Percentiles rank a stretch among this genome's conserved stretches.
phyloP scores from a whole-genome alignment of 1,140 invertebrate genomes.

The Antheraea pernyi region DNA sequence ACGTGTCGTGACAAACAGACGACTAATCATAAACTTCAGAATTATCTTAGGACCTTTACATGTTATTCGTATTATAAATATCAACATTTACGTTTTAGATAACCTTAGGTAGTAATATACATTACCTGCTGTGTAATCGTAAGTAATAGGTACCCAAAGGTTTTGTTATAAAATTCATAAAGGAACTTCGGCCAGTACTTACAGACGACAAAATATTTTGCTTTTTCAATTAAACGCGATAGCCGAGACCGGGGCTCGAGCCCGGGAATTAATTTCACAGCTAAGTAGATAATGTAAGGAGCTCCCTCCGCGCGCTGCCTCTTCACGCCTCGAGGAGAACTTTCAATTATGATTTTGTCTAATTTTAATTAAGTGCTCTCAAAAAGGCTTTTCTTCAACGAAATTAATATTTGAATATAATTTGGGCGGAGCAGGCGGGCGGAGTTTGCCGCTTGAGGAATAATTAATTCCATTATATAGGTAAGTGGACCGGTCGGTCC shows the following conservation, averaged over 20 bases:
- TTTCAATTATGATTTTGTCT: constrained; percentile 79
- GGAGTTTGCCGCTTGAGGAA: constrained; percentile 66
- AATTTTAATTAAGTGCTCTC: constrained; percentile 79
- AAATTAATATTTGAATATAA: constrained; percentile 79
- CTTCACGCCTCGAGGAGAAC: constrained; percentile 77
- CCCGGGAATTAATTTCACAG: constrained; percentile 67
- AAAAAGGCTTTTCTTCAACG: constrained; percentile 74
- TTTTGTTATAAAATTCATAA: constrained; percentile 14
- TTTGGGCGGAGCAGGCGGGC: constrained; percentile 70
- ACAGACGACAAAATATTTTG: constrained; percentile 43
- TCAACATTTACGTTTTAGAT: neutral
- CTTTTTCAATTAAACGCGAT: constrained; percentile 51
- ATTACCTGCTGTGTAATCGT: neutral
- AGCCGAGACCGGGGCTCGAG: constrained; percentile 35
- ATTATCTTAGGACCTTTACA: constrained; percentile 33
- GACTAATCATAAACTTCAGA: constrained; percentile 64
- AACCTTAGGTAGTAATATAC: neutral
- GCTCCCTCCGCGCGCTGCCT: constrained; percentile 56
- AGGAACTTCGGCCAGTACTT: constrained; percentile 16
- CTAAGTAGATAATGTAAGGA: constrained; percentile 75
- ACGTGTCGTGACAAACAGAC: constrained; percentile 46
- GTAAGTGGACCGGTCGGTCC: constrained; percentile 47
- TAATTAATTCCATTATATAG: constrained; percentile 74
- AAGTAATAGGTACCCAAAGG: neutral
- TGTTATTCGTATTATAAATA: constrained; percentile 3